phyloP scores from a whole-genome alignment of 2,113 vertebrate genomes.

The Larimichthys crocea region DNA sequence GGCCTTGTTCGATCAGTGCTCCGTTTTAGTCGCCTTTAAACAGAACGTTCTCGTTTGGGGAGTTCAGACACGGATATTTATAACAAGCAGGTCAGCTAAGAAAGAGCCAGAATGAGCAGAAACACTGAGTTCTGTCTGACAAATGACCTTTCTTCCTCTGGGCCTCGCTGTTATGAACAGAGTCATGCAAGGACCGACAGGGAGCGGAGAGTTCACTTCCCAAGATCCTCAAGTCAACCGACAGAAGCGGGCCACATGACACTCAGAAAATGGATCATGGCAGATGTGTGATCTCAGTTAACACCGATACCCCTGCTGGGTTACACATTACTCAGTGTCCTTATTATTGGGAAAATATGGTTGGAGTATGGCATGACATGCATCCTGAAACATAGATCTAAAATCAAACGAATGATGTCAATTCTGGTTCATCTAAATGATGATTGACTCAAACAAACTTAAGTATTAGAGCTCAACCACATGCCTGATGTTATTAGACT shows the following conservation, averaged over 20 bases:
- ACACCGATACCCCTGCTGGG: background rate
- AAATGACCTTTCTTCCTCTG: constrained; percentile 67
- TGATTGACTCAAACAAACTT: too few species aligned
- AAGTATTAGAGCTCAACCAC: too few species aligned
- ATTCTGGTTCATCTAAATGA: too few species aligned
- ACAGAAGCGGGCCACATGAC: constrained; percentile 29
- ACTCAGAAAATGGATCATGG: constrained; percentile 49
- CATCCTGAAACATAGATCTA: background rate
- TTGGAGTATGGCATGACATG: background rate
- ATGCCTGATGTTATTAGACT: too few species aligned
- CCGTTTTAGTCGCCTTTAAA: constrained; percentile 77
- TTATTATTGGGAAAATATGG: background rate
- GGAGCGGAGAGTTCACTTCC: constrained; percentile 55
- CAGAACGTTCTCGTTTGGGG: constrained; percentile 75
- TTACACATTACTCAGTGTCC: background rate
- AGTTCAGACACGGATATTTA: constrained; percentile 82
- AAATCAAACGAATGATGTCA: background rate
- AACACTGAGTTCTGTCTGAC: constrained; percentile 60
- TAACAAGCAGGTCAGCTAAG: constrained; percentile 82
- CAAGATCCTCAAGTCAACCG: constrained; percentile 18
- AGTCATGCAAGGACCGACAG: constrained; percentile 8
- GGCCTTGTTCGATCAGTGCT: constrained; percentile 70
- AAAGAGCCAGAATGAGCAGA: constrained; percentile 65
- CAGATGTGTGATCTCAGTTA: constrained; percentile 1
- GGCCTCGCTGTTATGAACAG: constrained; percentile 14